phyloP scores from a whole-genome alignment of 2,888 invertebrate species.

The Autographa pulchrina region DNA sequence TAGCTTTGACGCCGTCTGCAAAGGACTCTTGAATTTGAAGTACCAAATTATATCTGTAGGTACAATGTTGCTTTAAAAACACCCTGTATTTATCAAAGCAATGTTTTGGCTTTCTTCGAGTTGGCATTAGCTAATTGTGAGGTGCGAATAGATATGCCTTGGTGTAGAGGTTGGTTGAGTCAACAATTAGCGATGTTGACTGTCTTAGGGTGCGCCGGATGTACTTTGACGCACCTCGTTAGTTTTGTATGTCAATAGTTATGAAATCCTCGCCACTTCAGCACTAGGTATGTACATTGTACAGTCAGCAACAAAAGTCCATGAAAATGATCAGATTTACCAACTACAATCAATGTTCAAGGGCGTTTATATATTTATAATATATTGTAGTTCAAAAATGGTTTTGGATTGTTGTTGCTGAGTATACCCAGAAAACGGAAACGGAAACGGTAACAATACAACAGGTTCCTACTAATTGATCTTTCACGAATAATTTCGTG shows the following conservation, averaged over 20 bases:
- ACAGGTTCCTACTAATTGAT: neutral
- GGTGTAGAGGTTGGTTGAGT: neutral
- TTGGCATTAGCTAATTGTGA: neutral
- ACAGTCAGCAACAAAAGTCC: too few relatives aligned
- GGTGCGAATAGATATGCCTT: neutral
- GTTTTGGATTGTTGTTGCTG: too few relatives aligned
- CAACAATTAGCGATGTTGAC: neutral
- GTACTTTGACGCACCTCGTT: neutral
- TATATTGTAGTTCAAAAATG: too few relatives aligned
- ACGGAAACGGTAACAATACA: too few relatives aligned
- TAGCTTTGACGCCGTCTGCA: conserved; percentile 54
- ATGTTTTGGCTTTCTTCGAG: neutral
- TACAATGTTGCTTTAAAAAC: conserved; percentile 37
- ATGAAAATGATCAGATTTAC: too few relatives aligned
- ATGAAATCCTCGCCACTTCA: neutral
- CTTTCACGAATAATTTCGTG: neutral
- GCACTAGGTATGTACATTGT: too few relatives aligned
- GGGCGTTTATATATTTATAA: too few relatives aligned
- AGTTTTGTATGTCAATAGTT: neutral
- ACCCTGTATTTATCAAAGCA: neutral
- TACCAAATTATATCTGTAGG: conserved; percentile 52
- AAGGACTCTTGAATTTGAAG: conserved; percentile 52
- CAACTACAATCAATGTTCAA: too few relatives aligned
- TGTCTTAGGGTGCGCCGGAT: neutral
- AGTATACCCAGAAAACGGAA: too few relatives aligned